Evolutionary conservation across 2,113 vertebrate species (phyloP).

Genomic region (Pyrgilauda ruficollis): DNA sequence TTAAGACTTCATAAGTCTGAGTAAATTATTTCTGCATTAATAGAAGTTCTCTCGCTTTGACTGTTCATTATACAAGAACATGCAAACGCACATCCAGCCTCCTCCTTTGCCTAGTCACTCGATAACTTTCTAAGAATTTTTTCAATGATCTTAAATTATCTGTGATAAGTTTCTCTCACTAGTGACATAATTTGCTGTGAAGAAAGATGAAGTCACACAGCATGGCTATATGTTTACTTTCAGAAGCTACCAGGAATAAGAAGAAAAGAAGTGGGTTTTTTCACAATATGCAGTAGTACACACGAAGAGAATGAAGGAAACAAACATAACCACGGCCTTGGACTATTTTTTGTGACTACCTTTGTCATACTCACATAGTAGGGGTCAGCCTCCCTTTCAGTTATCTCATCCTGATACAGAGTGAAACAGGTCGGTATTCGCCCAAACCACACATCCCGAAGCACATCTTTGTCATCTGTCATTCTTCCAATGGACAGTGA

Average conservation of each 20-base stretch:
- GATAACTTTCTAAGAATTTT: neutral
- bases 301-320: neutral
- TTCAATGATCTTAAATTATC: neutral
- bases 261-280: accelerated
- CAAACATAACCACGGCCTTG: neutral
- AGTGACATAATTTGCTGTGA: neutral
- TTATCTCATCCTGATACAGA: slow-evolving; percentile 92
- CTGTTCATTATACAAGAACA: neutral
- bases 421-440: slow-evolving; percentile 95
- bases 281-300: neutral
- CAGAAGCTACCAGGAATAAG: neutral
- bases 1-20: neutral
- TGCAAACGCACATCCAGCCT: neutral
- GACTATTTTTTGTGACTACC: neutral
- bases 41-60: neutral
- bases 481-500: slow-evolving; percentile 81
- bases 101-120: neutral
- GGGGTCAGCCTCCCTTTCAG: slow-evolving; percentile 93
- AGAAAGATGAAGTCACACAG: neutral
- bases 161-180: neutral
- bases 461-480: slow-evolving; percentile 99
- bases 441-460: slow-evolving; percentile 98
- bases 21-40: neutral
- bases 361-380: slow-evolving; percentile 86
- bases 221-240: neutral